phyloP scores from a whole-genome alignment of 2,113 vertebrate genomes.

The rabbit (Oryctolagus cuniculus) region DNA sequence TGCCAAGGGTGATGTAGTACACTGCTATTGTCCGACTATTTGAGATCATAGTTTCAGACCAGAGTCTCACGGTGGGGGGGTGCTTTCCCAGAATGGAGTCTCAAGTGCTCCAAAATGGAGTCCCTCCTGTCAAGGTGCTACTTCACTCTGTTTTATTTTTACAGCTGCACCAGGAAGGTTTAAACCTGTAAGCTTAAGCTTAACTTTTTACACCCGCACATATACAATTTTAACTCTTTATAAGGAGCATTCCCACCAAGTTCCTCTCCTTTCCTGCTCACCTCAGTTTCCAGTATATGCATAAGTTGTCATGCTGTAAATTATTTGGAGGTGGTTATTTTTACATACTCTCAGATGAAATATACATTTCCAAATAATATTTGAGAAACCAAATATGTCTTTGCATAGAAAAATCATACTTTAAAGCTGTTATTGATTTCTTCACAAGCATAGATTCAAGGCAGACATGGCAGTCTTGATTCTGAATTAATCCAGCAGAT shows the following conservation, averaged over 20 bases:
- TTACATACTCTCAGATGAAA: slow-evolving; percentile 33
- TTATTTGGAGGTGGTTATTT: slow-evolving; percentile 50
- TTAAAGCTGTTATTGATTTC: slow-evolving; percentile 27
- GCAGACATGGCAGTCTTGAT: slow-evolving; percentile 11
- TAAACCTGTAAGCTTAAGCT: no score
- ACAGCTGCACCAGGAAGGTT: no score
- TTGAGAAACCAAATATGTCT: slow-evolving; percentile 34
- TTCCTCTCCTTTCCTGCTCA: not conserved
- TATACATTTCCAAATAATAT: slow-evolving; percentile 40
- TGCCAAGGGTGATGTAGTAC: no score
- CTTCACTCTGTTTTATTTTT: no score
- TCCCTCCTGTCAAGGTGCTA: no score
- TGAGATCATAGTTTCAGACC: no score
- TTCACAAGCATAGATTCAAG: not conserved
- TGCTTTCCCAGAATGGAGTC: no score
- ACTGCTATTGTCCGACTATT: no score
- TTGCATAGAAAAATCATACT: slow-evolving; percentile 39
- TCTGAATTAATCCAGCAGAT: slow-evolving; percentile 40
- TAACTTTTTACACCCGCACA: no score
- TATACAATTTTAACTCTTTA: no score
- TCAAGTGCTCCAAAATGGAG: no score
- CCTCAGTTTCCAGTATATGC: not conserved
- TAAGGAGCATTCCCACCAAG: not conserved
- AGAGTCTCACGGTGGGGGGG: no score
- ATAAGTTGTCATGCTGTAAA: slow-evolving; percentile 37